Evolutionary conservation across 1,140 invertebrate species (phyloP), one percentile per base, ranked within the genome.

Genomic region (Meloidogyne exigua): DNA sequence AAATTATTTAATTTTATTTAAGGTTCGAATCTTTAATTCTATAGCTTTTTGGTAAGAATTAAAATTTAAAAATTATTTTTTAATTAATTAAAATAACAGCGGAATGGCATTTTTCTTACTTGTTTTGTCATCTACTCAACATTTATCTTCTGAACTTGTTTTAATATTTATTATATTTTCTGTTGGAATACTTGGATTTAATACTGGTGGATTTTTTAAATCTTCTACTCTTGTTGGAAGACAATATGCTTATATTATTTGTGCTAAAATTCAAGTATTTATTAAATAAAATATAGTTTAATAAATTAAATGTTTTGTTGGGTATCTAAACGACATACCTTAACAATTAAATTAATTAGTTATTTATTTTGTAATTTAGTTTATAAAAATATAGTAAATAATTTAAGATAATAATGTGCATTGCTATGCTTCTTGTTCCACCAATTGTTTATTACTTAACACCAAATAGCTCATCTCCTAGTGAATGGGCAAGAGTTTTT

Each of bases 191-290:
- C 69, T 82, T 26, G 81, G 83, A 18, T 82, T 82, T 76, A 85
- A 85, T 64, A 70, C 76, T 44, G 81, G 83, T 23, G 81, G 81
- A 66, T 82, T 82, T 65, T 82, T 85, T 82, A 82, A 82, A 65
- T 79, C 63, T 68, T 36, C 79, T 3, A 84, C 81, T n/a, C 65
- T 85, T 3, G 75, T 82, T 44, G 83, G 82, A 9, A 42, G 80
- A 26, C 80, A 81, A 49, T 81, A 84, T 63, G 76, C 76, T 62
- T 81, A 80, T 64, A 80, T 83, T 66, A 70, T 77, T 63, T 68
- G 64, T 42, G 62, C 76, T 23, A 78, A 77, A 25, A 63, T 77
- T 12, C 76, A 77, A 69, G 76, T 78, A 23, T 57, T 15, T 23
- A 39, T 65, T 26, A 1, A 13, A 21, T 26, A 72, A 25, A 28